These are phyloP conservation scores for Sebastes dallii DNA, from an alignment of 2,797 vertebrate species.

Conservation along the genomic window DNA sequence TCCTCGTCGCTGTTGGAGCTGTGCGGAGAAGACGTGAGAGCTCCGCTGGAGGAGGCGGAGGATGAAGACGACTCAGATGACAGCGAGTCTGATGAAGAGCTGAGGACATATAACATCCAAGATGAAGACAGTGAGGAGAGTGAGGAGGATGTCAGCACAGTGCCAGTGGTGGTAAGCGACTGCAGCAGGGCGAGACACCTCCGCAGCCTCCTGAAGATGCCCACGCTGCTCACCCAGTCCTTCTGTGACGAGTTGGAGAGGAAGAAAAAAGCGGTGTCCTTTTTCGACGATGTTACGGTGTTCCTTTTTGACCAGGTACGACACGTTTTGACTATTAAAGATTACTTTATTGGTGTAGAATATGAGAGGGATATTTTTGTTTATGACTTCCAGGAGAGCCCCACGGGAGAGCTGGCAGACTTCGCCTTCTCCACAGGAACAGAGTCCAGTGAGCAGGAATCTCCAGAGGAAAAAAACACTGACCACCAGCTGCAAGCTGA, in stretches of 20 bases:
- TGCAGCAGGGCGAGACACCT: conserved; percentile 87
- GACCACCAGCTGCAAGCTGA: conserved; percentile 35
- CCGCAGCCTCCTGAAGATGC: conserved; percentile 95
- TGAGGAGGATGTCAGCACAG: conserved; percentile 77
- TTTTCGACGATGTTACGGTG: conserved; percentile 96
- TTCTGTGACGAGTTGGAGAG: conserved; percentile 90
- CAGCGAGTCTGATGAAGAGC: conserved; percentile 95
- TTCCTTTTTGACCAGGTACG: conserved; percentile 98
- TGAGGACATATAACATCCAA: conserved; percentile 93
- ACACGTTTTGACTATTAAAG: no score
- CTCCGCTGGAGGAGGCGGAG: conserved; percentile 81
- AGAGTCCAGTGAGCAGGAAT: conserved; percentile 68
- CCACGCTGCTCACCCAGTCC: conserved; percentile 84
- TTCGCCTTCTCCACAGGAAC: conserved; percentile 80
- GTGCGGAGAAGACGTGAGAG: conserved; percentile 73
- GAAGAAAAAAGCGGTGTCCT: conserved; percentile 97
- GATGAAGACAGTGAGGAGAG: conserved; percentile 95
- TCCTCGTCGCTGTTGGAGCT: conserved; percentile 77
- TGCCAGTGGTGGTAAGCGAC: conserved; percentile 94
- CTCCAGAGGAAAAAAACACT: conserved; percentile 39
- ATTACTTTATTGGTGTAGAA: neutral
- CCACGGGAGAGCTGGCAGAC: conserved; percentile 90
- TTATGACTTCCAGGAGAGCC: conserved; percentile 88
- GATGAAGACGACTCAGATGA: conserved; percentile 94
- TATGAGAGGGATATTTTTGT: neutral